Conservation (phyloP, 2,888 invertebrate genomes). For the Lamellibrachia satsuma region DNA sequence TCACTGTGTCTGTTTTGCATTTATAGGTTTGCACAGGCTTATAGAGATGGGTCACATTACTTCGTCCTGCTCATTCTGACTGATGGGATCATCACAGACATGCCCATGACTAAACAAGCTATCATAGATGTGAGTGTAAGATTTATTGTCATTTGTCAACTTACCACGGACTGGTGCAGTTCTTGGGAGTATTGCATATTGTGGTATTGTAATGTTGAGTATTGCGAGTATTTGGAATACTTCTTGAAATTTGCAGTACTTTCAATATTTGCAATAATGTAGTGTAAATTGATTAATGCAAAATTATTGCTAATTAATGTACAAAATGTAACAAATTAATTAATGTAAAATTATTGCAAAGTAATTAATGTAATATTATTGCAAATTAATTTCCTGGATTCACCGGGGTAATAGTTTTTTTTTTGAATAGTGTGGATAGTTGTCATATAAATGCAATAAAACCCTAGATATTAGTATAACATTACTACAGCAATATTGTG, state of each 20-base stretch:
- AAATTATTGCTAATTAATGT: no score
- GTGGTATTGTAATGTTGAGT: no score
- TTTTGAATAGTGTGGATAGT: neutral
- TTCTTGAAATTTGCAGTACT: no score
- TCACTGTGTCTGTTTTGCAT: neutral
- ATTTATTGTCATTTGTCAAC: no score
- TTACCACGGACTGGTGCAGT: neutral
- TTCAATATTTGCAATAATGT: no score
- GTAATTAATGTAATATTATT: neutral
- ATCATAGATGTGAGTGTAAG: conserved; percentile 55
- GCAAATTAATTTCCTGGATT: neutral
- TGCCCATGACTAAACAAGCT: conserved; percentile 66
- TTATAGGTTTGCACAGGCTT: conserved; percentile 37
- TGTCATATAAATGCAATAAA: neutral
- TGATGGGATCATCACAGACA: conserved; percentile 73
- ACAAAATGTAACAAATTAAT: no score
- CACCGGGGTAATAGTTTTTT: neutral
- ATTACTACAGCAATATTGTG: neutral
- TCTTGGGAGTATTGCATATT: no score
- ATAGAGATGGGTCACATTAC: conserved; percentile 62
- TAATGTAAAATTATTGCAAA: no score
- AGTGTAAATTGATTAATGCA: no score
- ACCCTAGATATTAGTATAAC: neutral
- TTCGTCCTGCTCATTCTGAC: conserved; percentile 73
- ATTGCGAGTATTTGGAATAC: no score